Evolutionary conservation across 2,113 vertebrate species (phyloP).

Genomic region (Cryptomyrus ogoouensis): DNA sequence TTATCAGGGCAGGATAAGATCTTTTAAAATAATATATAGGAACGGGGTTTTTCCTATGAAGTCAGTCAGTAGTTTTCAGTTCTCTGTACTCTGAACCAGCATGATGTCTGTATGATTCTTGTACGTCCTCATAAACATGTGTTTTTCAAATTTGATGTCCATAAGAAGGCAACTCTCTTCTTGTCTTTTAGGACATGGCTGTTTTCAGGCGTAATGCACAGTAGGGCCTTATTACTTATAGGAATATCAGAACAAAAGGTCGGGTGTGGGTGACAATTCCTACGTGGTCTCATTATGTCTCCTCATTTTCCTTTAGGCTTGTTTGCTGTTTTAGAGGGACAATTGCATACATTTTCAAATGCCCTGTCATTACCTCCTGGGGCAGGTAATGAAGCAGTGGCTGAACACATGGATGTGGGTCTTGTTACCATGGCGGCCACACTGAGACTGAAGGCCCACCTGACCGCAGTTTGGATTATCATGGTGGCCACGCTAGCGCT

Average conservation of each 20-base stretch:
- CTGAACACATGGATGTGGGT: slow-evolving; percentile 36
- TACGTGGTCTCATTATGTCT: slow-evolving; percentile 34
- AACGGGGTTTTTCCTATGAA: background rate
- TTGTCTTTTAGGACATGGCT: background rate
- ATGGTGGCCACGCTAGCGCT: background rate
- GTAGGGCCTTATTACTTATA: slow-evolving; percentile 23
- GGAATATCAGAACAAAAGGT: slow-evolving; percentile 26
- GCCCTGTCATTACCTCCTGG: slow-evolving; percentile 30
- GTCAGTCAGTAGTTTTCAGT: background rate
- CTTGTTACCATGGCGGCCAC: slow-evolving; percentile 37
- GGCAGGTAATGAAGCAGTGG: slow-evolving; percentile 41
- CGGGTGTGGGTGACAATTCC: slow-evolving; percentile 22
- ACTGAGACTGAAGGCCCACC: background rate
- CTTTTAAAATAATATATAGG: background rate
- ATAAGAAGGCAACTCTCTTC: background rate
- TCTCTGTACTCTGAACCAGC: background rate
- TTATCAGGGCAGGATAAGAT: background rate
- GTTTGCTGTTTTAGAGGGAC: slow-evolving; percentile 25
- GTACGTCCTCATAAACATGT: background rate
- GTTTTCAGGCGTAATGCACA: background rate
- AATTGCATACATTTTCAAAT: slow-evolving; percentile 22
- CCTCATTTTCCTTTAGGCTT: slow-evolving; percentile 32
- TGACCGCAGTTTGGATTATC: slow-evolving; percentile 24
- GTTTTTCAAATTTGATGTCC: background rate
- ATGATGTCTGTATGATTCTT: background rate